Conservation (phyloP, 1,140 invertebrate species). For the Heliconius hewitsoni region DNA sequence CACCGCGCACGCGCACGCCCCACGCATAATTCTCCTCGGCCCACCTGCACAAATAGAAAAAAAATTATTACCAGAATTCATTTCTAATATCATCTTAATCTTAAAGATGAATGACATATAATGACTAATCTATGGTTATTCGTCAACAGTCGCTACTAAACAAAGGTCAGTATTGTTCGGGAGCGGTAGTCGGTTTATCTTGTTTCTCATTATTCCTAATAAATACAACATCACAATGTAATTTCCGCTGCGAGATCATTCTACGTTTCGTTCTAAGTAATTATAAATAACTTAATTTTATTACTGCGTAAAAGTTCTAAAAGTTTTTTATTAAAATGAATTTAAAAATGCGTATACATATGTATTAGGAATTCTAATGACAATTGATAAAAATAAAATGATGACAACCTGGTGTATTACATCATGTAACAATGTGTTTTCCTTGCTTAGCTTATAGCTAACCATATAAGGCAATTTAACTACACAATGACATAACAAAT, state of each 20-base stretch:
- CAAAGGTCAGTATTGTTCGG: conserved; percentile 63
- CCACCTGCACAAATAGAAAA: conserved; percentile 64
- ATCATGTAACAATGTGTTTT: conserved; percentile 38
- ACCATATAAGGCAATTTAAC: conserved; percentile 41
- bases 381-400: conserved; percentile 38
- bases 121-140: neutral
- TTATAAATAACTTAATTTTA: neutral
- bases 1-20: conserved; percentile 78
- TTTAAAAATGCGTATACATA: neutral
- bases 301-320: neutral
- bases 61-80: neutral
- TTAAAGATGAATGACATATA: neutral
- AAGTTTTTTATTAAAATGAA: neutral
- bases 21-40: conserved; percentile 80
- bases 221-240: conserved; percentile 62
- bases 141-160: conserved; percentile 39
- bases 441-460: conserved; percentile 26
- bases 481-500: conserved; percentile 35
- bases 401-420: conserved; percentile 33
- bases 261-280: neutral
- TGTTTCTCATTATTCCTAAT: conserved; percentile 65
- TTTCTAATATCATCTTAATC: neutral
- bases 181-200: conserved; percentile 70
- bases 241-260: conserved; percentile 30
- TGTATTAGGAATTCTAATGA: conserved; percentile 21